Evolutionary conservation across 2,797 vertebrate species (phyloP), one percentile per base, ranked within the genome.

Genomic region (Rhabdomys pumilio): DNA sequence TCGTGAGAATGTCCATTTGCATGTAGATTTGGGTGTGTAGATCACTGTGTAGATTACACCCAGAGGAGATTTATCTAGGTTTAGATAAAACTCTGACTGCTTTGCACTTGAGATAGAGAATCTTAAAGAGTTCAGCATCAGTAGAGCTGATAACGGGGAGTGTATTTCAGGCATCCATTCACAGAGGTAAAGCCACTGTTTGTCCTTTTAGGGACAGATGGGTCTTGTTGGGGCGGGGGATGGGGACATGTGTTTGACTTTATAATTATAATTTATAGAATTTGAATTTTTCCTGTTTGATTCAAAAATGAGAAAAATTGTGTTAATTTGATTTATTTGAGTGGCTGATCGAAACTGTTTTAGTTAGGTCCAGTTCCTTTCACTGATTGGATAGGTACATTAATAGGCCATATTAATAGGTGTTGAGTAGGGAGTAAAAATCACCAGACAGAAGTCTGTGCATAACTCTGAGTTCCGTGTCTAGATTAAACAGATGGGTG

Each of bases 21-120:
- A 99, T 99, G 98, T 98, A 99, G 98, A 99, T 99, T 98, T 99
- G 99, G 98, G 99, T 98, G 98, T 98, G 98, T 98, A 99, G 99
- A 99, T 99, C 98, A 98, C 98, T 96, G 98, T 97, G 97, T 98
- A 98, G 98, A 99, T 99, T 98, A 98, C 98, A 98, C 5, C 96
- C 98, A 98, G 98, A 98, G 98, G 99, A 98, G 98, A 98, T 99
- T 99, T 98, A 99, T 98, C 98, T 99, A 98, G 99, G 99, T 98
- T 98, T 98, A 99, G 98, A 99, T 98, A 98, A 97, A 88, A 92
- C 97, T 98, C 97, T 98, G 98, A 97, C 98, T 98, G 98, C 98
- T 98, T 98, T 98, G 98, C 97, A 69, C 98, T 98, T 98, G 98
- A 98, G 97, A 95, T 96, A 94, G 95, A 90, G 93, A 98, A 96